phyloP scores from a whole-genome alignment of 2,888 invertebrate genomes.

The Atherix ibis region DNA sequence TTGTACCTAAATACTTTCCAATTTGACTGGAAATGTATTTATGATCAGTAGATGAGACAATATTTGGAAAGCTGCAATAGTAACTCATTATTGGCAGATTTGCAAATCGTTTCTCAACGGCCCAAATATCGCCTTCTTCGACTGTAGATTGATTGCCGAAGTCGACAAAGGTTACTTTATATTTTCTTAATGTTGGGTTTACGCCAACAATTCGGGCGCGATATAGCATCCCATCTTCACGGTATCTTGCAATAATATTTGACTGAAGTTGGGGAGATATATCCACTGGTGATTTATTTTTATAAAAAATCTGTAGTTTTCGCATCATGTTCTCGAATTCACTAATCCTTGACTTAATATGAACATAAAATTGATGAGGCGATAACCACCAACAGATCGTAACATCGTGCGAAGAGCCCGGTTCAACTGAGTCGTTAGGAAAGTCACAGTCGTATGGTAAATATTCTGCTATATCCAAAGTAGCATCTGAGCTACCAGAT shows the following conservation, averaged over 20 bases:
- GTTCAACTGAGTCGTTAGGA: constrained; percentile 33
- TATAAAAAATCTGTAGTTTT: constrained; percentile 51
- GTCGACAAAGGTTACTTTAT: constrained; percentile 57
- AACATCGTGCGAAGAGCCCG: constrained; percentile 40
- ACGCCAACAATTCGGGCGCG: constrained; percentile 48
- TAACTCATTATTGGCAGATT: constrained; percentile 54
- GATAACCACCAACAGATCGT: constrained; percentile 60
- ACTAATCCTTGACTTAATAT: constrained; percentile 35
- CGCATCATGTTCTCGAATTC: constrained; percentile 54
- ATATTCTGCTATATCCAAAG: constrained; percentile 36
- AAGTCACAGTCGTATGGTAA: constrained; percentile 36
- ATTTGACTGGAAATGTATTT: constrained; percentile 27
- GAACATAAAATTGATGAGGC: constrained; percentile 55
- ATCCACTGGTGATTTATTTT: constrained; percentile 26
- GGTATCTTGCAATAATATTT: constrained; percentile 52
- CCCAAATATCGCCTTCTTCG: constrained; percentile 47
- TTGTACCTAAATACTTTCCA: constrained; percentile 25
- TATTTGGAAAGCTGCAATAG: constrained; percentile 45
- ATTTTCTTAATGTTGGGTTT: constrained; percentile 39
- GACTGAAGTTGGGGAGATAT: constrained; percentile 38
- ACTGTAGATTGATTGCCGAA: constrained; percentile 57
- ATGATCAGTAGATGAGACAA: constrained; percentile 39
- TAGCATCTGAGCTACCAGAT: no score
- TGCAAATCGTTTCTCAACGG: constrained; percentile 48
- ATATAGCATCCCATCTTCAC: constrained; percentile 54